These are phyloP conservation scores for Poeciliopsis prolifica DNA, from an alignment of 2,113 vertebrate species.

Conservation along the genomic window DNA sequence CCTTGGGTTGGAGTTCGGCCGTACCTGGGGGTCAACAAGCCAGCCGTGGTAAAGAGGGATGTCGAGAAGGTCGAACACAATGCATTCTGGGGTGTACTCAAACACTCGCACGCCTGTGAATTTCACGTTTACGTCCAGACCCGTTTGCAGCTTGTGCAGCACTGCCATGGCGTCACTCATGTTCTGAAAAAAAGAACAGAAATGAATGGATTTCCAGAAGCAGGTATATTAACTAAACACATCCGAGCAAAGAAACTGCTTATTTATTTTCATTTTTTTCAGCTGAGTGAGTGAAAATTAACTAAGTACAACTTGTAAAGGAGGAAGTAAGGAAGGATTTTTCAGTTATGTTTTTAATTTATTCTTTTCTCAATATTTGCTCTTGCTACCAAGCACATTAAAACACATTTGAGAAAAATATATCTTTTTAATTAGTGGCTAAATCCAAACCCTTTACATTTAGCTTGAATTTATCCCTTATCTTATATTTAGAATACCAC, in stretches of 20 bases:
- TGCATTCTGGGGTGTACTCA: constrained; percentile 98
- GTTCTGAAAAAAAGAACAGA: constrained; percentile 81
- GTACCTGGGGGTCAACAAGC: constrained; percentile 97
- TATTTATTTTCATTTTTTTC: too few species aligned
- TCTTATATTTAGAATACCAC: not conserved
- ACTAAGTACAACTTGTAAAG: too few species aligned
- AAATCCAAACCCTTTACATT: not conserved
- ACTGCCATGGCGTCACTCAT: constrained; percentile 99
- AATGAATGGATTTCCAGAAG: not conserved
- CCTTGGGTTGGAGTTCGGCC: constrained; percentile 22
- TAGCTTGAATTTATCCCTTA: not conserved
- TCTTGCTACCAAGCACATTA: not conserved
- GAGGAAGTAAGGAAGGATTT: not conserved
- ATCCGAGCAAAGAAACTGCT: not conserved
- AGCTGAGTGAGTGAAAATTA: too few species aligned
- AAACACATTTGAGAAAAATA: not conserved
- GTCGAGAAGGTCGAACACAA: constrained; percentile 98
- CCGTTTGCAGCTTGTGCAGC: constrained; percentile 96
- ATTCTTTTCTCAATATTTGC: not conserved
- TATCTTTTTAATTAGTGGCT: not conserved
- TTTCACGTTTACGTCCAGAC: constrained; percentile 97
- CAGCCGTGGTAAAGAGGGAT: constrained; percentile 98
- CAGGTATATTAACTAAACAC: not conserved
- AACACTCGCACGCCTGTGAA: constrained; percentile 97
- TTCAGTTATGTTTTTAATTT: not conserved